These are phyloP conservation scores for Sepiola atlantica DNA, from an alignment of 2,888 invertebrate genomes.

Conservation along the genomic window DNA sequence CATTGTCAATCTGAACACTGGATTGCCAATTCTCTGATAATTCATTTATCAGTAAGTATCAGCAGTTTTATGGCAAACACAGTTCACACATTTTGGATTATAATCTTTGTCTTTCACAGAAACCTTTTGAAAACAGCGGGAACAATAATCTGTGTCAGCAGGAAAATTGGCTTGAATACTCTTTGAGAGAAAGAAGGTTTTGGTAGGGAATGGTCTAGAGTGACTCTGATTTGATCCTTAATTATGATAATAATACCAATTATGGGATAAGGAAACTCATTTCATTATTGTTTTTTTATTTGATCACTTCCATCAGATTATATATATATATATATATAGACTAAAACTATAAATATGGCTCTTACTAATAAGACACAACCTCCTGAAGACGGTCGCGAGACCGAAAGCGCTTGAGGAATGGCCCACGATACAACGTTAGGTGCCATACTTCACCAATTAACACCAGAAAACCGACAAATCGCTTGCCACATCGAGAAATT, in stretches of 20 bases:
- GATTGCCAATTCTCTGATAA: not conserved
- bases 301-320: not conserved
- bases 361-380: too few species aligned
- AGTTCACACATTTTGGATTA: not conserved
- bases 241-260: not conserved
- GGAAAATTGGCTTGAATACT: not conserved
- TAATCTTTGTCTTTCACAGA: not conserved
- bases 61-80: not conserved
- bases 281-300: not conserved
- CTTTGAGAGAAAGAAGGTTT: not conserved
- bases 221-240: not conserved
- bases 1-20: not conserved
- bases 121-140: not conserved
- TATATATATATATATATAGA: too few species aligned
- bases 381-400: too few species aligned
- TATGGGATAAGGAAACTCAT: not conserved
- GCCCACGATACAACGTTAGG: too few species aligned
- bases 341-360: too few species aligned
- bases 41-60: not conserved
- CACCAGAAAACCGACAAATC: too few species aligned
- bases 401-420: too few species aligned
- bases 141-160: not conserved
- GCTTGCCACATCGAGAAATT: too few species aligned
- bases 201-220: not conserved
- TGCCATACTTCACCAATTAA: too few species aligned